Conservation (phyloP, 23 tunicate species). For the Ciona savignyi region DNA sequence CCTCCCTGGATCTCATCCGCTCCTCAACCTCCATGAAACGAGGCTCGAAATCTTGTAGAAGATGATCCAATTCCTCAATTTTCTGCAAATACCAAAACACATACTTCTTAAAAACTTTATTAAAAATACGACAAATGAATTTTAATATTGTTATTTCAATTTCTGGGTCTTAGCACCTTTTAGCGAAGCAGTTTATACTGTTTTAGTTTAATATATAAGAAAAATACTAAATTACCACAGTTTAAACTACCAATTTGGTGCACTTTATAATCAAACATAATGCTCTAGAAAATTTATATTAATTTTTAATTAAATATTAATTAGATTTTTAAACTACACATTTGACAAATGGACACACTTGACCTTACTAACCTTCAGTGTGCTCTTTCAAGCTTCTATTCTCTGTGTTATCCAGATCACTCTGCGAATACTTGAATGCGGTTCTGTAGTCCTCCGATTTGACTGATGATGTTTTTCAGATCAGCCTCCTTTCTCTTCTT, state of each 20-base stretch:
- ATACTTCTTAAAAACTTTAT: no score
- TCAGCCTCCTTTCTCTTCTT: slow-evolving; percentile 93
- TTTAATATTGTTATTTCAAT: no score
- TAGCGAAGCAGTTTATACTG: no score
- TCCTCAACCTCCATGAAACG: slow-evolving; percentile 95
- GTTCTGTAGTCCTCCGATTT: slow-evolving; percentile 87
- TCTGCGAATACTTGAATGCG: slow-evolving; percentile 94
- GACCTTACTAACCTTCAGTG: slow-evolving; percentile 19
- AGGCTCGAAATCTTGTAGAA: slow-evolving; percentile 86
- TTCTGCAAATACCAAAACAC: no score
- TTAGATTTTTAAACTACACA: no score
- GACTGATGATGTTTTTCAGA: slow-evolving; percentile 81
- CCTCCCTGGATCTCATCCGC: slow-evolving; percentile 50
- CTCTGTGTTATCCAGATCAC: slow-evolving; percentile 91
- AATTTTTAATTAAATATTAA: no score
- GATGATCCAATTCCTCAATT: slow-evolving; percentile 75
- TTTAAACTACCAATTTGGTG: no score
- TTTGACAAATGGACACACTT: no score
- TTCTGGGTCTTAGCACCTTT: no score
- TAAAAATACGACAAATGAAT: no score
- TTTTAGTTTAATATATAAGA: neutral
- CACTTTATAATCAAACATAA: no score
- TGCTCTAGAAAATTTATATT: no score
- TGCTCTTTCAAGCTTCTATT: slow-evolving; percentile 77
- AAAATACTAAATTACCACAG: neutral